Evolutionary conservation across 2,888 invertebrate genomes (phyloP), one percentile per base, ranked within the genome.

Genomic region (Drosophila colorata): DNA sequence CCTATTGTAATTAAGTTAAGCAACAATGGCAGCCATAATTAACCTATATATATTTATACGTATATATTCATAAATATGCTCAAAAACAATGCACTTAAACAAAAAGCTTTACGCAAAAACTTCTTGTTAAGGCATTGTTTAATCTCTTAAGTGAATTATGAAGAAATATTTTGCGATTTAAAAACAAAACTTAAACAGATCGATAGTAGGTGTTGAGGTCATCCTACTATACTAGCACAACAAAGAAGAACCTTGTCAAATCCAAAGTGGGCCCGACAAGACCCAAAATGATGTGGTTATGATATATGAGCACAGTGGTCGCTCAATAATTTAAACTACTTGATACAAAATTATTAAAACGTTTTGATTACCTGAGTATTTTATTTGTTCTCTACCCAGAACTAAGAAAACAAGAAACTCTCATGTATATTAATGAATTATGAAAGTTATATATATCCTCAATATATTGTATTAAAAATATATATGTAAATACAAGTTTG

Each of bases 1-100:
- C 33, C 16, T 6, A 13, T 7, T 7, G n/a, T 14, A 63, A 63
- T 63, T 41, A 49, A 49, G 41, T 65, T 65, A 64, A 49, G 2
- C 25, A 14, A 20, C 25, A 49, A 41, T 28, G 35, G 8, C 2
- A 16, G 41, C 35, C n/a, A 20, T 20, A 64, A 43, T 43, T 63
- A 43, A 20, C 49, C 33, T 16, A 25, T 14, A 48, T 53, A 13
- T 16, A 18, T 8, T 6, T 28, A 8, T 28, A 28, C 13, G n/a
- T 23, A 23, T 13, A 47, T 18, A 47, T 11, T 13, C 31, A 47
- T 11, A 41, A 14, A 18, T 16, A 33, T 41, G 33, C 13, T 13
- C 25, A 11, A 25, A 25, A 20, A 18, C 41, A 20, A 9, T 63
- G 16, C n/a, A n/a, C 23, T 33, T 16, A 23, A 41, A 35, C 33